Percentiles rank a stretch among this genome's conserved stretches.
Conservation (phyloP, 2,113 vertebrate species). For the Solea solea region DNA sequence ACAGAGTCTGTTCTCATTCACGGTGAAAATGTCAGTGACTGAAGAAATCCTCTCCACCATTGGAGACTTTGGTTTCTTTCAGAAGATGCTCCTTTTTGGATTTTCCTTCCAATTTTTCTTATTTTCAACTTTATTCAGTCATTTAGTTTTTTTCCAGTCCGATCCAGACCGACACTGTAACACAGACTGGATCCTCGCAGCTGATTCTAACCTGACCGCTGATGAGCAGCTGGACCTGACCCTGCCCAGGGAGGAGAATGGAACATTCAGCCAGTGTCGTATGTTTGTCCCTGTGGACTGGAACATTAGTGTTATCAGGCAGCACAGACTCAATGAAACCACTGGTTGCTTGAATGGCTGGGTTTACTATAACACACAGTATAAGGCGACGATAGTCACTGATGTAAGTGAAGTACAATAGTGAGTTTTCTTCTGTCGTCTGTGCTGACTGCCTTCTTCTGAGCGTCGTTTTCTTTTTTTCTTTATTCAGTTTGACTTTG, state of each 20-base stretch:
- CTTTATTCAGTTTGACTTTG: constrained; percentile 64
- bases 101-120: constrained; percentile 61
- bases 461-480: not conserved
- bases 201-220: constrained; percentile 73
- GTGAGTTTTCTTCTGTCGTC: too few species aligned
- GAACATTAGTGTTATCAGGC: constrained; percentile 77
- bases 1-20: too few species aligned
- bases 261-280: constrained; percentile 80
- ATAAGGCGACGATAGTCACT: constrained; percentile 72
- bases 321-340: constrained; percentile 78
- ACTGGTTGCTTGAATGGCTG: constrained; percentile 80
- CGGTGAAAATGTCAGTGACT: constrained; percentile 65
- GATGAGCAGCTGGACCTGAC: constrained; percentile 83
- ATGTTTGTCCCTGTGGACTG: constrained; percentile 82
- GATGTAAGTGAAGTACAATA: constrained; percentile 57
- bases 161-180: constrained; percentile 78
- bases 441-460: not conserved
- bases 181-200: constrained; percentile 66
- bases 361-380: constrained; percentile 76
- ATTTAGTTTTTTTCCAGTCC: constrained; percentile 77
- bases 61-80: constrained; percentile 84
- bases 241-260: constrained; percentile 66
- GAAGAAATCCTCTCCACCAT: constrained; percentile 78
- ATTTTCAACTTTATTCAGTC: constrained; percentile 52
- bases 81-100: constrained; percentile 75